A percentile compares a stretch with the other conserved stretches of the same genome.
Evolutionary conservation across 2,113 vertebrate species (phyloP).

Genomic region (Phylloscopus trochilus): DNA sequence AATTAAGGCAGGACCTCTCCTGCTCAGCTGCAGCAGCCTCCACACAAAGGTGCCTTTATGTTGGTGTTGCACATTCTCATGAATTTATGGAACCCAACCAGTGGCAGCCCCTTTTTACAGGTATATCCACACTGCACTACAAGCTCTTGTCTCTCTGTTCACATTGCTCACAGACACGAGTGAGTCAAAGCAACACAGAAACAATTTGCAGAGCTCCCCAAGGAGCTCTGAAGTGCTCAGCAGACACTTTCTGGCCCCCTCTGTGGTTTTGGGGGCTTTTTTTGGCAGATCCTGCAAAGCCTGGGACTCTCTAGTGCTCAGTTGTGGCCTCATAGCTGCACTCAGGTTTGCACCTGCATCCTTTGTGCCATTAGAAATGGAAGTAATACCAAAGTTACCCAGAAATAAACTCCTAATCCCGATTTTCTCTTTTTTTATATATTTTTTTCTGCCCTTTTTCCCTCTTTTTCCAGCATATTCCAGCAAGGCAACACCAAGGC

Average conservation of each 20-base stretch:
- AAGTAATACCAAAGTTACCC: neutral
- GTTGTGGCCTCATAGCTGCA: rapidly evolving
- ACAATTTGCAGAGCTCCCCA: neutral
- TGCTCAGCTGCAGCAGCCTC: neutral
- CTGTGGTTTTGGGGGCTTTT: neutral
- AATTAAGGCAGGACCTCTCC: neutral
- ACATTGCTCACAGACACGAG: rapidly evolving
- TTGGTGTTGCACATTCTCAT: neutral
- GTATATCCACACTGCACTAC: neutral
- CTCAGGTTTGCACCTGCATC: neutral
- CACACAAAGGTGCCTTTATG: neutral
- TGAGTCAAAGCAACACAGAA: neutral
- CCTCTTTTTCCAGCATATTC: neutral
- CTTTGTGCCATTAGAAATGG: neutral
- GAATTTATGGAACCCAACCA: neutral
- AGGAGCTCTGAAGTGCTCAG: neutral
- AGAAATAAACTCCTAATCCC: neutral
- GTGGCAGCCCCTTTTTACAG: neutral
- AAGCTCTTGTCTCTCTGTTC: neutral
- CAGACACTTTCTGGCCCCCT: neutral
- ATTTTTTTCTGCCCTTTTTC: neutral
- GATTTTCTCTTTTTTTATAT: neutral
- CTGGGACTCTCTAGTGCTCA: neutral
- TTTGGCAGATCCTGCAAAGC: neutral
- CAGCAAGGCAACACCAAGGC: neutral